Percentiles rank a stretch among this genome's conserved stretches.
phyloP scores from a whole-genome alignment of 1,140 invertebrate species.

The Apis dorsata region DNA sequence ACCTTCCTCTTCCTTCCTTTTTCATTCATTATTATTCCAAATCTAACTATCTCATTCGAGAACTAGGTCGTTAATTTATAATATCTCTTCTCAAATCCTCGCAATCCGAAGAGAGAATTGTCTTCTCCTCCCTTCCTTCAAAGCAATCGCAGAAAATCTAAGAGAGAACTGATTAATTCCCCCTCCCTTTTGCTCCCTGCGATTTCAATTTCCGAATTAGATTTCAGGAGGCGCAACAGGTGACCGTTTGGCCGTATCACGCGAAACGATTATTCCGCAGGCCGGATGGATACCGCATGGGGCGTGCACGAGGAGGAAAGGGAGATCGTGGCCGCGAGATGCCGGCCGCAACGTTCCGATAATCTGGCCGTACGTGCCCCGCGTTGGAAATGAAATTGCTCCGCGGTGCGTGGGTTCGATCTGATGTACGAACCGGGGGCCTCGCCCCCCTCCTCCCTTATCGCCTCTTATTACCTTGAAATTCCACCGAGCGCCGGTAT shows the following conservation, averaged over 20 bases:
- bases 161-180: neutral
- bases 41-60: too few relatives aligned
- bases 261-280: conserved; percentile 46
- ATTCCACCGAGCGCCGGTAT: conserved; percentile 39
- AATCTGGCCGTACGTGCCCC: conserved; percentile 49
- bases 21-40: too few relatives aligned
- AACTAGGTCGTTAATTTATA: too few relatives aligned
- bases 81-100: too few relatives aligned
- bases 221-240: conserved; percentile 66
- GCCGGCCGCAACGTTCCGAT: conserved; percentile 34
- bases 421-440: conserved; percentile 38
- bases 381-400: conserved; percentile 55
- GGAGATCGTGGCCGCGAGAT: conserved; percentile 29
- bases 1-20: too few relatives aligned
- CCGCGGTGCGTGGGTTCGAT: conserved; percentile 52
- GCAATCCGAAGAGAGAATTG: too few relatives aligned
- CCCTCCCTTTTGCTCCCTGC: neutral
- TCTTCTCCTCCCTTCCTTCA: too few relatives aligned
- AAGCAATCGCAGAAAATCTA: too few relatives aligned
- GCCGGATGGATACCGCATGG: conserved; percentile 11
- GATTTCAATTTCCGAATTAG: conserved; percentile 41
- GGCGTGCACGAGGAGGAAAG: neutral
- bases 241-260: conserved; percentile 58
- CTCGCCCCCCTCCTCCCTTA: conserved; percentile 31
- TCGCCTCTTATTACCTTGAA: conserved; percentile 50